Conservation (phyloP, 2,113 vertebrate genomes). For the Boulengeromyrus knoepffleri region DNA sequence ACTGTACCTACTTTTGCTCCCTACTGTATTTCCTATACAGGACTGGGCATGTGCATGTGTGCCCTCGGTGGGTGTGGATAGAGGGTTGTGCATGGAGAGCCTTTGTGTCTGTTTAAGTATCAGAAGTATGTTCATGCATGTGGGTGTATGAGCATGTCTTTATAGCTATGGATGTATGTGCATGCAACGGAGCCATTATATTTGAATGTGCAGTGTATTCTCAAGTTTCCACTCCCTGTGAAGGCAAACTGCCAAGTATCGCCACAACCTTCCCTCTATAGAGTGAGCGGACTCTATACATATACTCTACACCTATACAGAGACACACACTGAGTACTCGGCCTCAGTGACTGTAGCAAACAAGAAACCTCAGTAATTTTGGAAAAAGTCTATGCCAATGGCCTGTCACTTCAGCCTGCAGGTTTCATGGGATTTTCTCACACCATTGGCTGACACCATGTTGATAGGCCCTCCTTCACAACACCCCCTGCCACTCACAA, state of each 20-base stretch:
- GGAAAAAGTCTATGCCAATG: not conserved
- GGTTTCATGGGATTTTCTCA: not conserved
- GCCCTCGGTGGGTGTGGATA: not conserved
- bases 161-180: not conserved
- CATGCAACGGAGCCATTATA: not conserved
- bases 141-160: conserved; percentile 16
- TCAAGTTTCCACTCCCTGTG: not conserved
- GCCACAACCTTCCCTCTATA: not conserved
- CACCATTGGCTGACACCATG: not conserved
- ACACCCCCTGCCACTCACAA: not conserved
- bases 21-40: not conserved
- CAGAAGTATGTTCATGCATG: not conserved
- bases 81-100: not conserved
- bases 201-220: not conserved
- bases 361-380: not conserved
- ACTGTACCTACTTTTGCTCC: too few relatives aligned
- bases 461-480: not conserved
- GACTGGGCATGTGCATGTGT: not conserved
- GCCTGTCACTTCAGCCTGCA: not conserved
- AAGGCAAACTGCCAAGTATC: not conserved
- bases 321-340: not conserved
- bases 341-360: not conserved
- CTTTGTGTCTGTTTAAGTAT: not conserved
- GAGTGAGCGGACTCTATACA: not conserved
- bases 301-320: not conserved